A percentile compares a stretch with the other conserved stretches of the same genome.
These are phyloP conservation scores for Alosa sapidissima DNA, from an alignment of 2,797 vertebrate genomes.

Conservation along the genomic window DNA sequence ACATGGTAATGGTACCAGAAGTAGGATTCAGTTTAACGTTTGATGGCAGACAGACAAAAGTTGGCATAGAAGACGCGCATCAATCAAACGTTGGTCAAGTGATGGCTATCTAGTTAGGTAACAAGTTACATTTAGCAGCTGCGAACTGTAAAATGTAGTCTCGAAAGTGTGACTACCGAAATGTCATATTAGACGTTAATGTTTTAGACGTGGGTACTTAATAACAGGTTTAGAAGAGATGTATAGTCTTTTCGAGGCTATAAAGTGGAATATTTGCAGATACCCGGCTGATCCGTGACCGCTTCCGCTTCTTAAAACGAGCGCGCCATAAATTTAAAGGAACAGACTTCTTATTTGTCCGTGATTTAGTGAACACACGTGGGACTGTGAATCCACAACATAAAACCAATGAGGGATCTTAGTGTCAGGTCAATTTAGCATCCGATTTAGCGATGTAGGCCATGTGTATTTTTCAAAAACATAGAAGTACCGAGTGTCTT, in stretches of 20 bases:
- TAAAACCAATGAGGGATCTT: neutral
- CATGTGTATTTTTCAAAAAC: too few relatives aligned
- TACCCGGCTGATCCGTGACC: conserved; percentile 19
- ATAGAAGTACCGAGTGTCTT: too few relatives aligned
- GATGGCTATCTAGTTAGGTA: neutral
- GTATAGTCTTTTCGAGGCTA: neutral
- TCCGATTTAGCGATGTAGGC: neutral
- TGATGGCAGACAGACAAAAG: conserved; percentile 2
- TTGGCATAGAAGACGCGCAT: conserved; percentile 1
- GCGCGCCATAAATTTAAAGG: conserved; percentile 24
- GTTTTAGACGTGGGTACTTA: neutral
- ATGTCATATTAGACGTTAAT: neutral
- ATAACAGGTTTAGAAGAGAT: neutral
- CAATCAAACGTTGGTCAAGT: neutral
- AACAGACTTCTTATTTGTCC: neutral
- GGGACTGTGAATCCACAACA: neutral
- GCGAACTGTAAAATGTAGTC: neutral
- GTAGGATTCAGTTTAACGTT: neutral
- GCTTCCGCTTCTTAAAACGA: conserved; percentile 6
- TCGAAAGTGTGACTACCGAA: neutral
- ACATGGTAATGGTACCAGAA: neutral
- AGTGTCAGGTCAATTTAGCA: neutral
- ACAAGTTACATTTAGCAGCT: neutral
- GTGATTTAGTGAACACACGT: neutral
- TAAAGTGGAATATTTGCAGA: conserved; percentile 5